These are phyloP conservation scores for Dendrocopos noguchii DNA, from an alignment of 2,113 vertebrate genomes.

Conservation along the genomic window DNA sequence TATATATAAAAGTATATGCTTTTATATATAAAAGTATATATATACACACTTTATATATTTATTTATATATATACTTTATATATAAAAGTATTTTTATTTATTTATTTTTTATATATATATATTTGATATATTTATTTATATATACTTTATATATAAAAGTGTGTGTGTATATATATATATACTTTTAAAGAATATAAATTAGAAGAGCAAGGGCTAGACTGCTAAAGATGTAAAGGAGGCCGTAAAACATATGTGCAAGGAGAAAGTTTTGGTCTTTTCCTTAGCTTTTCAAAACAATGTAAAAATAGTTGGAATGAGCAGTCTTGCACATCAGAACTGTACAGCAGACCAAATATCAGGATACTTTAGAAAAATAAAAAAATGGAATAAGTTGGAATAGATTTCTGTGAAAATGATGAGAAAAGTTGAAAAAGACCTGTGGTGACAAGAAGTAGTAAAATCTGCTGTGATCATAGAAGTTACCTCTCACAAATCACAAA, in stretches of 20 bases:
- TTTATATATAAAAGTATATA: background rate
- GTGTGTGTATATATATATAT: no score
- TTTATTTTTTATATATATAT: no score
- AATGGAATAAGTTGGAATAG: background rate
- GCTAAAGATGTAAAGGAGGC: background rate
- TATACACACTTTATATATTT: no score
- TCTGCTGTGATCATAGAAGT: background rate
- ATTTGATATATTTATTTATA: no score
- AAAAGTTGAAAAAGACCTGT: background rate
- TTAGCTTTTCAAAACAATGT: background rate
- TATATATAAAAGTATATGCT: no score
- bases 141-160: no score
- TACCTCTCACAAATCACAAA: background rate
- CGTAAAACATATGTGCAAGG: background rate
- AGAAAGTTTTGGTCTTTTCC: background rate
- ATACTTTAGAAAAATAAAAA: background rate
- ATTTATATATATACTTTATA: no score
- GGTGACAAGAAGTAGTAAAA: background rate
- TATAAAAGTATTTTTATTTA: no score
- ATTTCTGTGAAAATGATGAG: background rate
- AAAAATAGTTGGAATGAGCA: background rate
- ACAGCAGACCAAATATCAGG: background rate
- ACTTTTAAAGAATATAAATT: accelerated
- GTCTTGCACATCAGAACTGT: background rate
- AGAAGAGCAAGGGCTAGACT: accelerated